phyloP scores from a whole-genome alignment of 2,113 vertebrate genomes.

The Myotis brandtii region DNA sequence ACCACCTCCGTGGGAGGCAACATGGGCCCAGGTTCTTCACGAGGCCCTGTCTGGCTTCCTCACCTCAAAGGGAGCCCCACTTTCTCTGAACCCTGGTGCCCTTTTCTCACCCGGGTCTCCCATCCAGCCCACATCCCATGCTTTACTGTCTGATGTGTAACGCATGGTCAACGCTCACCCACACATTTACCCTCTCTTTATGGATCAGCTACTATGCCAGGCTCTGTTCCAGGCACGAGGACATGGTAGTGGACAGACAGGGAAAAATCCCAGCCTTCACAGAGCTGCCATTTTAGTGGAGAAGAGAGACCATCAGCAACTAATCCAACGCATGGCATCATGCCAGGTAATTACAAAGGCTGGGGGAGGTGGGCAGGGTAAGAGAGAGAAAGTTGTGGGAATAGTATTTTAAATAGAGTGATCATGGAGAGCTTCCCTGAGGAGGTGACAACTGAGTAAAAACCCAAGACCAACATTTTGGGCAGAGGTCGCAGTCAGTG shows the following conservation, averaged over 20 bases:
- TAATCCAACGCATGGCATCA: neutral
- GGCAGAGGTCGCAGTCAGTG: neutral
- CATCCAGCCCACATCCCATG: fast-evolving
- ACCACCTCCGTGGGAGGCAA: neutral
- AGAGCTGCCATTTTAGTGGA: neutral
- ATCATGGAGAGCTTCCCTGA: neutral
- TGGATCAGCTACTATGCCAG: neutral
- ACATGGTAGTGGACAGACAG: neutral
- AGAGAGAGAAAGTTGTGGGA: neutral
- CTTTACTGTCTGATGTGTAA: neutral
- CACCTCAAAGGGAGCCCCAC: neutral
- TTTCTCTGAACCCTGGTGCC: neutral
- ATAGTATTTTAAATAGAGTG: neutral
- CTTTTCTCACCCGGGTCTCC: neutral
- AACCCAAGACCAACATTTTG: neutral
- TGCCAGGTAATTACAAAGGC: neutral
- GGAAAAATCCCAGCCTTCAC: fast-evolving
- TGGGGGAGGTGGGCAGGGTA: neutral
- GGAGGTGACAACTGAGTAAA: neutral
- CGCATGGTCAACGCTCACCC: fast-evolving
- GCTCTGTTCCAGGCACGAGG: neutral
- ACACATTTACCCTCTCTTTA: neutral
- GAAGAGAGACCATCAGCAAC: neutral
- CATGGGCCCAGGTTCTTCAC: neutral
- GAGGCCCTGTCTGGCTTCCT: no score